These are phyloP conservation scores for Gallinago solitaria DNA, from an alignment of 2,797 vertebrate species.

Conservation along the genomic window DNA sequence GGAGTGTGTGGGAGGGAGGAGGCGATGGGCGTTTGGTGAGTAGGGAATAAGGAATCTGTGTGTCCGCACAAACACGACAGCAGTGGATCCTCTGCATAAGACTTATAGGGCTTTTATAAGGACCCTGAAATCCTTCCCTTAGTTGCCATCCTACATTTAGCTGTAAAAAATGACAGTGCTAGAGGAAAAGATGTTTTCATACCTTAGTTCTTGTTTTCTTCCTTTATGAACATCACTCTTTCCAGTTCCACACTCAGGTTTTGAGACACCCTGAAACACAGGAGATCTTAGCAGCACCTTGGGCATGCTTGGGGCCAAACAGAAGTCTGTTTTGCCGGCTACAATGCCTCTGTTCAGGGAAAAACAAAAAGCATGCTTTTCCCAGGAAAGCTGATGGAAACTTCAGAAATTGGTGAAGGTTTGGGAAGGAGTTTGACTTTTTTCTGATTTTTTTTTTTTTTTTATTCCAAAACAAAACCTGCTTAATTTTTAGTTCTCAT, in stretches of 20 bases:
- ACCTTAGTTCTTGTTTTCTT: background rate
- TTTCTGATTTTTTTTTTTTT: background rate
- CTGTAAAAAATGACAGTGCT: background rate
- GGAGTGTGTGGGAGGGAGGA: rapidly evolving
- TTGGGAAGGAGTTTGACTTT: background rate
- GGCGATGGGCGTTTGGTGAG: background rate
- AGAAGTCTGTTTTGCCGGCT: background rate
- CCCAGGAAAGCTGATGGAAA: background rate
- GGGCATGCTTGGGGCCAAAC: background rate
- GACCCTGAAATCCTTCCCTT: background rate
- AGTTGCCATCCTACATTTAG: background rate
- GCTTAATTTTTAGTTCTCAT: background rate
- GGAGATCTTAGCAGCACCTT: background rate
- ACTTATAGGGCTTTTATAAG: background rate
- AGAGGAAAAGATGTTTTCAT: background rate
- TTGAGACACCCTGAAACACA: background rate
- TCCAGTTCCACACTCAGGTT: background rate
- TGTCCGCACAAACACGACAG: background rate
- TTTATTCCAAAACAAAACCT: background rate
- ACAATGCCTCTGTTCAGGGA: background rate
- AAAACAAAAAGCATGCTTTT: background rate
- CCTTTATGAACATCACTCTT: background rate
- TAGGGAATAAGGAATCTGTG: background rate
- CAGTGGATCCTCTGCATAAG: background rate
- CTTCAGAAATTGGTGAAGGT: background rate